Conservation (phyloP, 1,140 invertebrate genomes). For the Drosophila simulans region DNA sequence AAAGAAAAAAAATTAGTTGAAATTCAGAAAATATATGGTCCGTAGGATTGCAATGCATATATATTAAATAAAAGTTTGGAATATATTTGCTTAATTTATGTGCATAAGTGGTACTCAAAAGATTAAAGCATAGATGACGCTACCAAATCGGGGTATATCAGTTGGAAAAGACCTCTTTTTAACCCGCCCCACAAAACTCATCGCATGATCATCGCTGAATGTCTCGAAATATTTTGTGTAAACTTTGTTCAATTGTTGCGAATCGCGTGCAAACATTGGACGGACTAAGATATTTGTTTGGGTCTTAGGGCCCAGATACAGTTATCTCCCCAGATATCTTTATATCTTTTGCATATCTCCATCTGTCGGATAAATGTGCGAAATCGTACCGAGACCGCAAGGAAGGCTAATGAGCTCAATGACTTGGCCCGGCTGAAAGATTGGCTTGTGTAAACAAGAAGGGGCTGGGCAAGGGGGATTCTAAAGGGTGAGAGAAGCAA, state of each 20-base stretch:
- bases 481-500: background rate
- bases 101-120: background rate
- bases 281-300: slow-evolving; percentile 15
- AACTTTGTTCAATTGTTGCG: slow-evolving; percentile 34
- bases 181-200: too few relatives aligned
- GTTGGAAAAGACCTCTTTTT: background rate
- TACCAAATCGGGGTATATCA: slow-evolving; percentile 1
- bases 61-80: too few relatives aligned
- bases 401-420: slow-evolving; percentile 36
- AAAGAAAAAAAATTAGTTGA: too few relatives aligned
- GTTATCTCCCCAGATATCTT: slow-evolving; percentile 8
- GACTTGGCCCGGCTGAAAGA: slow-evolving; percentile 20
- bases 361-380: slow-evolving; percentile 59
- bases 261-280: slow-evolving; percentile 25
- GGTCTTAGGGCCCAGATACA: slow-evolving; percentile 27
- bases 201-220: background rate
- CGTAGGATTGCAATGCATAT: too few relatives aligned
- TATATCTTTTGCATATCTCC: slow-evolving; percentile 13
- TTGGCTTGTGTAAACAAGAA: slow-evolving; percentile 26
- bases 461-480: background rate
- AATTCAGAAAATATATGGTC: too few relatives aligned
- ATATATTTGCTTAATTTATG: background rate
- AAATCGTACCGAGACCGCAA: slow-evolving; percentile 37
- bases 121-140: background rate
- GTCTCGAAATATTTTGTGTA: slow-evolving; percentile 4